phyloP scores from a whole-genome alignment of 2,797 vertebrate species.

The Danio tinwini region DNA sequence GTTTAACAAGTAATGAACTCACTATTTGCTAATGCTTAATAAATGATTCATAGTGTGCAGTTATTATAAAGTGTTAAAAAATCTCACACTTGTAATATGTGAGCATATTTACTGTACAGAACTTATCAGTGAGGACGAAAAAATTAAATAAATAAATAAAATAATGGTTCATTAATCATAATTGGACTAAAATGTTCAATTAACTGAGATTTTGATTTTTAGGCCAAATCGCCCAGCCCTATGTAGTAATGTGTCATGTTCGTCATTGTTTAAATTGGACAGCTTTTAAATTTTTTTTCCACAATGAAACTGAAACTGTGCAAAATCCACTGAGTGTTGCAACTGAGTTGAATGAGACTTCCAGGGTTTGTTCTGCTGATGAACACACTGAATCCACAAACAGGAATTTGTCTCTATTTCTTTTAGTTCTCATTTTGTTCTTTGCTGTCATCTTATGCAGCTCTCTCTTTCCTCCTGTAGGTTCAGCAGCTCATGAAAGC shows the following conservation, averaged over 20 bases:
- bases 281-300: neutral
- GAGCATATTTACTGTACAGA: too few relatives aligned
- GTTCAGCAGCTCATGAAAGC: slow-evolving; percentile 93
- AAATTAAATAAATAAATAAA: too few relatives aligned
- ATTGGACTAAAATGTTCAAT: too few relatives aligned
- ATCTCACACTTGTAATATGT: too few relatives aligned
- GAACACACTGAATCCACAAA: slow-evolving; percentile 35
- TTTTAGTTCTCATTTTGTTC: neutral
- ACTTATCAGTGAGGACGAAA: too few relatives aligned
- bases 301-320: slow-evolving; percentile 51
- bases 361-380: slow-evolving; percentile 39
- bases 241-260: neutral
- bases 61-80: too few relatives aligned
- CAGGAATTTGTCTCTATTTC: slow-evolving; percentile 19
- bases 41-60: too few relatives aligned
- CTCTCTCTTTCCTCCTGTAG: slow-evolving; percentile 67
- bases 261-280: slow-evolving; percentile 7
- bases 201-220: too few relatives aligned
- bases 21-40: too few relatives aligned
- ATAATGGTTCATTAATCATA: too few relatives aligned
- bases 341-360: slow-evolving; percentile 29
- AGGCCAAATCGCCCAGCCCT: too few relatives aligned
- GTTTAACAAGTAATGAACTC: too few relatives aligned
- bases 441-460: slow-evolving; percentile 3
- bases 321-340: slow-evolving; percentile 36